phyloP scores from a whole-genome alignment of 2,888 invertebrate genomes.

The Spisula solida region DNA sequence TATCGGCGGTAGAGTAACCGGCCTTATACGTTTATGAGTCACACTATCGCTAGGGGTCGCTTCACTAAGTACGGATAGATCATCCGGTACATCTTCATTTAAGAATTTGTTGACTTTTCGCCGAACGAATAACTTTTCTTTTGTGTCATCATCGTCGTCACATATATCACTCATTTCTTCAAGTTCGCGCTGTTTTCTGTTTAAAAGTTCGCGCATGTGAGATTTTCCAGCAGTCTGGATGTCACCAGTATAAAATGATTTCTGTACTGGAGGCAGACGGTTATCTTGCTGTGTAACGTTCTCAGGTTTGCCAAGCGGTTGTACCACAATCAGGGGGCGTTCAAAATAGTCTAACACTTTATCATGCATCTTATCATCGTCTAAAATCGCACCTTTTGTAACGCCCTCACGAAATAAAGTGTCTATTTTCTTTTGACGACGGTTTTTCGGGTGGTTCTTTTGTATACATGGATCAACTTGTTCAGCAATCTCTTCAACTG shows the following conservation, averaged over 20 bases:
- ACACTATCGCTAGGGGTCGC: background rate
- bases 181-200: background rate
- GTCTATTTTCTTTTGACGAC: slow-evolving; percentile 70
- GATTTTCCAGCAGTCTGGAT: slow-evolving; percentile 14
- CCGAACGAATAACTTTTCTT: slow-evolving; percentile 53
- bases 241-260: slow-evolving; percentile 64
- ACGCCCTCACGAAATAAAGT: slow-evolving; percentile 66
- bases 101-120: slow-evolving; percentile 65
- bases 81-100: slow-evolving; percentile 63
- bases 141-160: background rate
- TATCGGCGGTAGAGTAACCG: slow-evolving; percentile 66
- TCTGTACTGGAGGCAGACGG: slow-evolving; percentile 30
- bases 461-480: slow-evolving; percentile 71
- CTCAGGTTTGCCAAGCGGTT: slow-evolving; percentile 19
- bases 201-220: background rate
- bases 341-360: slow-evolving; percentile 69
- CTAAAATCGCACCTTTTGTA: slow-evolving; percentile 68
- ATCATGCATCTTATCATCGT: slow-evolving; percentile 51
- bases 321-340: slow-evolving; percentile 60
- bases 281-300: background rate
- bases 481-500: slow-evolving; percentile 69
- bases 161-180: background rate
- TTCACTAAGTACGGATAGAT: slow-evolving; percentile 54
- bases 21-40: slow-evolving; percentile 41
- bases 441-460: slow-evolving; percentile 70